Conservation (phyloP, 1,140 invertebrate species). For the Drosophila saltans region DNA sequence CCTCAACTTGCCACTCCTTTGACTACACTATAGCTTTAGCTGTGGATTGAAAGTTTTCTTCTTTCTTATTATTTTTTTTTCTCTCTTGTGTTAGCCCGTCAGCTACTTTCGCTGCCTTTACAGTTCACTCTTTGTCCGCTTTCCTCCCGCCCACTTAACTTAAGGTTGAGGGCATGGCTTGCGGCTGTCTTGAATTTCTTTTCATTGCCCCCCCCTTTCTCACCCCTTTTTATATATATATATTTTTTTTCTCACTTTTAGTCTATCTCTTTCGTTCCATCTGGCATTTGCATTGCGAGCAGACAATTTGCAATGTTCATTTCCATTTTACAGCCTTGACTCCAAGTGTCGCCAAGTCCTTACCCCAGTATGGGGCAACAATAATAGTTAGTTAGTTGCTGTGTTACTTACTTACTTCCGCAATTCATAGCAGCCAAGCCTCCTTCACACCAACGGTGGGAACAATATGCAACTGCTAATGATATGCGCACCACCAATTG, state of each 20-base stretch:
- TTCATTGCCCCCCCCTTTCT: not conserved
- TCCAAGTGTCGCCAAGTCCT: slow-evolving; percentile 9
- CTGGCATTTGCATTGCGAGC: slow-evolving; percentile 5
- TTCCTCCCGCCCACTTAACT: slow-evolving; percentile 6
- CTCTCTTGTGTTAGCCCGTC: not conserved
- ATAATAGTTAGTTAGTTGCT: slow-evolving; percentile 13
- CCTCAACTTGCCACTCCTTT: not conserved
- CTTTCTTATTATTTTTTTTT: slow-evolving; percentile 36
- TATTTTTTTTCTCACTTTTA: not conserved
- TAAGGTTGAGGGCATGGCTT: slow-evolving; percentile 13
- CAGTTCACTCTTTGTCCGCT: slow-evolving; percentile 6
- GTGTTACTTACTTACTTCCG: slow-evolving; percentile 5
- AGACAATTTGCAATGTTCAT: slow-evolving; percentile 13
- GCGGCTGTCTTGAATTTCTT: slow-evolving; percentile 10
- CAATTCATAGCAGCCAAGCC: not conserved
- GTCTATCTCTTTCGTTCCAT: too few species aligned
- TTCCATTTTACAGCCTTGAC: slow-evolving; percentile 12
- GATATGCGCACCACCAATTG: too few species aligned
- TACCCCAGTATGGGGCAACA: not conserved
- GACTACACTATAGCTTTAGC: not conserved
- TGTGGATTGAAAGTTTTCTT: slow-evolving; percentile 74
- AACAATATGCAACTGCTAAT: too few species aligned
- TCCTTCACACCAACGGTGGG: not conserved
- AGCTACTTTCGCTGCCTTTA: slow-evolving; percentile 10
- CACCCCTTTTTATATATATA: too few species aligned